Base-by-base conservation (phyloP, 2,797 vertebrate species). In the Synanceia verrucosa region DNA sequence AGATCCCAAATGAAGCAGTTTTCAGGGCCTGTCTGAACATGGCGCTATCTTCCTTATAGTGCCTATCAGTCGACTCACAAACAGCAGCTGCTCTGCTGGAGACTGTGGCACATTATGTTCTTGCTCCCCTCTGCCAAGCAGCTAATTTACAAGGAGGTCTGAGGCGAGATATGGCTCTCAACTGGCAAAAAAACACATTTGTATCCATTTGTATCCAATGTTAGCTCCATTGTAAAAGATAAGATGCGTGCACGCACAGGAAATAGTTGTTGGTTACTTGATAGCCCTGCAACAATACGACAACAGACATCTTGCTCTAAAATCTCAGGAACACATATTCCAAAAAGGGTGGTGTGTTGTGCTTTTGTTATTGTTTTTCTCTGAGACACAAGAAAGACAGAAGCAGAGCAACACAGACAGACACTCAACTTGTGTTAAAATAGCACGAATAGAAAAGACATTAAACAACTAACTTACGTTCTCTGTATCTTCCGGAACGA, bases 401-500 rank as follows among this genome's bases (percentile, higher is more conserved):
- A 13, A 29, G 26, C n/a, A 24, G 31, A 33, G 10, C 36, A 23
- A 48, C 48, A 57, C 19, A 13, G 34, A 37, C 18, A 24, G 18
- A 47, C 19, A 19, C 5, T 31, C 5, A 43, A 9, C 14, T 44
- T 59, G 39, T 6, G 61, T 63, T 58, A 3, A 29, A 46, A 60
- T 33, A 24, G 10, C 1, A 6, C 19, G 2, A 41, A 53, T 33
- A 50, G 18, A 50, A 23, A 55, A 56, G 31, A 67, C 16, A 33
- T 13, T 23, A 70, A 84, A 67, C 16, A 37, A 24, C 1, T 19
- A 57, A 94, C 94, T 94, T 90, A 95, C 94, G 89, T 91, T 94
- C 89, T 91, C 91, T 82, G 91, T 95, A 95, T 90, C 94, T 93
- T 65, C 94, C 94, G 7, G 94, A 92, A 60, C 91, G 94, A 75